phyloP scores from a whole-genome alignment of 2,888 invertebrate genomes.

The Linnaemya vulpina region DNA sequence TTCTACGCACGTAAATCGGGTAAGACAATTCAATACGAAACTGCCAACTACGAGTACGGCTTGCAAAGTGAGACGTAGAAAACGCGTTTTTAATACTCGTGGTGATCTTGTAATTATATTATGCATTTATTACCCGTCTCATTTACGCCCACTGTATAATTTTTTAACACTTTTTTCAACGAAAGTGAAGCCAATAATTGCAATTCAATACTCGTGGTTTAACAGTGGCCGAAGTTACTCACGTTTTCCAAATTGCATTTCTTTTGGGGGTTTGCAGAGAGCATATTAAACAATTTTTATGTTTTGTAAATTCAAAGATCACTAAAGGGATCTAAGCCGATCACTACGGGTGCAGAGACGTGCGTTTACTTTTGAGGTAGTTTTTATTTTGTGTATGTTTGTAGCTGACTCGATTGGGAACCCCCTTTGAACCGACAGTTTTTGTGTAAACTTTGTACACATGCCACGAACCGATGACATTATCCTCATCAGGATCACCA shows the following conservation, averaged over 20 bases:
- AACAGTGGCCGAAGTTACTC: background rate
- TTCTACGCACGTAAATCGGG: constrained; percentile 78
- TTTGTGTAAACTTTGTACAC: no score
- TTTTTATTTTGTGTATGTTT: no score
- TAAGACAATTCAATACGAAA: constrained; percentile 73
- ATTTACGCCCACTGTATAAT: constrained; percentile 41
- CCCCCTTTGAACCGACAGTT: no score
- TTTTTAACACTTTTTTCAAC: constrained; percentile 28
- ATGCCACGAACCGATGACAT: no score
- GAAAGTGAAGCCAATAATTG: constrained; percentile 73
- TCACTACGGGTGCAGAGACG: no score
- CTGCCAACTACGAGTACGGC: constrained; percentile 5
- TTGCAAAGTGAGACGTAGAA: background rate
- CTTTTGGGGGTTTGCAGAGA: background rate
- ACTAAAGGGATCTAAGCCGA: no score
- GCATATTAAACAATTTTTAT: background rate
- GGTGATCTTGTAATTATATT: constrained; percentile 4
- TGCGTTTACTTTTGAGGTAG: no score
- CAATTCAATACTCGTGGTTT: constrained; percentile 70
- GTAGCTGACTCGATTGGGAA: no score
- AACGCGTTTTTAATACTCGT: constrained; percentile 21
- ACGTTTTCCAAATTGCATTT: background rate
- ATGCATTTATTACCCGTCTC: background rate
- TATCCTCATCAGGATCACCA: no score
- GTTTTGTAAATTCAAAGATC: no score